Percentiles rank a stretch among this genome's conserved stretches.
These are phyloP conservation scores for Botia kubotai DNA, from an alignment of 2,797 vertebrate genomes.

Conservation along the genomic window DNA sequence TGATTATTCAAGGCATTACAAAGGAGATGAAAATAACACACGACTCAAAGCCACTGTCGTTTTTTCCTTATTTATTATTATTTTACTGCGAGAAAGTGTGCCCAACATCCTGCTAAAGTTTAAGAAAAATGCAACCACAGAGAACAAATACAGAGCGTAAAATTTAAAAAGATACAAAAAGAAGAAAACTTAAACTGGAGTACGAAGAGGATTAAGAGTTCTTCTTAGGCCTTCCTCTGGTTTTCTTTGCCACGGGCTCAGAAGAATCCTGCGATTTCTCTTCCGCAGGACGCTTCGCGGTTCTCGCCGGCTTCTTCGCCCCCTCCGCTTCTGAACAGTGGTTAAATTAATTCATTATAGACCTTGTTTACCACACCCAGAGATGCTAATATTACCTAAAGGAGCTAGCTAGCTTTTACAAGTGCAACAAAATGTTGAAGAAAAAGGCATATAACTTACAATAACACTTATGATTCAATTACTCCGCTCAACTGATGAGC, in stretches of 20 bases:
- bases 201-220: slow-evolving; percentile 48
- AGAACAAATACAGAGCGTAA: slow-evolving; percentile 50
- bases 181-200: slow-evolving; percentile 32
- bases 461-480: too few relatives aligned
- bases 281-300: slow-evolving; percentile 58
- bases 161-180: slow-evolving; percentile 54
- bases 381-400: not conserved
- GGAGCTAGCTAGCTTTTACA: not conserved
- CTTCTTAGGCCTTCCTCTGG: slow-evolving; percentile 69
- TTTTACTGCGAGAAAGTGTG: slow-evolving; percentile 54
- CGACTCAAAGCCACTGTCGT: slow-evolving; percentile 57
- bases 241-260: slow-evolving; percentile 37
- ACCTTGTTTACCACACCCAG: not conserved
- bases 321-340: slow-evolving; percentile 63
- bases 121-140: slow-evolving; percentile 49
- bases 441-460: too few relatives aligned
- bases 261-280: slow-evolving; percentile 63
- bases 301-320: slow-evolving; percentile 54
- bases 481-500: too few relatives aligned
- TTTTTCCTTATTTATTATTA: slow-evolving; percentile 63
- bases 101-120: slow-evolving; percentile 56
- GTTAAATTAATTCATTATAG: not conserved
- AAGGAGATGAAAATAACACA: slow-evolving; percentile 66
- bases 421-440: not conserved
- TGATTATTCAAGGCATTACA: slow-evolving; percentile 64